Conservation (phyloP, 2,797 vertebrate species). For the Chaetodon trifasciatus region DNA sequence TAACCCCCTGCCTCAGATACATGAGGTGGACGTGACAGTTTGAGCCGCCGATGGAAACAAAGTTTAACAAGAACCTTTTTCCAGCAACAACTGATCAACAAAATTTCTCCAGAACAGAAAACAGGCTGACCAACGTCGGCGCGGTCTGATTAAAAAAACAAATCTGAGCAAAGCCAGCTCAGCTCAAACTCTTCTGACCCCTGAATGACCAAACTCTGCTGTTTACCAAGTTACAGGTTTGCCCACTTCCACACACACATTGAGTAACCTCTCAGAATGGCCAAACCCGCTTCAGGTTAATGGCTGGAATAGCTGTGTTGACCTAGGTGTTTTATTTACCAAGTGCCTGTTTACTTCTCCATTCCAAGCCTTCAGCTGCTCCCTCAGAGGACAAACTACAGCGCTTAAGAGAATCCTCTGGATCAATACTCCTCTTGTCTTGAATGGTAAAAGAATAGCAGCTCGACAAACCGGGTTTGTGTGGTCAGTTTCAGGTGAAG, state of each 20-base stretch:
- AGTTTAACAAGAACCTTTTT: neutral
- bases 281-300: conserved; percentile 80
- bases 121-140: neutral
- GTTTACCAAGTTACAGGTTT: conserved; percentile 68
- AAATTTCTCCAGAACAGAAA: neutral
- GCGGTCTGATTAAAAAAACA: neutral
- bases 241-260: conserved; percentile 39
- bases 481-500: conserved; percentile 79
- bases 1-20: neutral
- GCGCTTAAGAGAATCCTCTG: conserved; percentile 76
- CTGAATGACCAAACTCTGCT: conserved; percentile 58
- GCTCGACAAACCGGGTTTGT: conserved; percentile 61
- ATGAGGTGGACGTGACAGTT: neutral
- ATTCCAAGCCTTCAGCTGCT: conserved; percentile 81
- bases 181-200: conserved; percentile 51
- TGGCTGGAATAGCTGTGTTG: conserved; percentile 84
- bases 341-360: conserved; percentile 82
- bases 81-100: neutral
- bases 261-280: conserved; percentile 64
- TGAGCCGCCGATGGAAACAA: rapidly evolving
- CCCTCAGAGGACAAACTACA: conserved; percentile 84
- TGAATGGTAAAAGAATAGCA: conserved; percentile 73
- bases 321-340: conserved; percentile 86
- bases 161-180: neutral
- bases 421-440: conserved; percentile 86